A percentile compares a stretch with the other conserved stretches of the same genome.
These are phyloP conservation scores for Brachionichthys hirsutus DNA, from an alignment of 2,113 vertebrate genomes.

Conservation along the genomic window DNA sequence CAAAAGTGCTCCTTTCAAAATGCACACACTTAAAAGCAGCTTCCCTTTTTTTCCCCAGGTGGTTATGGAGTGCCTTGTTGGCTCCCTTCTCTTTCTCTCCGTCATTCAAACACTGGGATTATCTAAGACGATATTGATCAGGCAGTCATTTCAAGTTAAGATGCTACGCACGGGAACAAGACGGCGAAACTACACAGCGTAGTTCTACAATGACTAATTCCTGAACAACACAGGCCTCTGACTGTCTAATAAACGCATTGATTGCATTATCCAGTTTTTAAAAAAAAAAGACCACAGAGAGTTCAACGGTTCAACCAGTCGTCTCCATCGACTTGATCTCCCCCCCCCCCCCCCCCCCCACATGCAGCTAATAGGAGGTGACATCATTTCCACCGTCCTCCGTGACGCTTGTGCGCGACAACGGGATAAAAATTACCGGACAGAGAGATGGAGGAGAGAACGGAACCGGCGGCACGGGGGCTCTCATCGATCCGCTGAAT, in stretches of 20 bases:
- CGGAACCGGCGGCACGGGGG: too few relatives aligned
- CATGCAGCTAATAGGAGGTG: constrained; percentile 5
- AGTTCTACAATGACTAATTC: too few relatives aligned
- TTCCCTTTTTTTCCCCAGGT: constrained; percentile 58
- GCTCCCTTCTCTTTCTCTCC: constrained; percentile 26
- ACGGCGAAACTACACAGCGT: too few relatives aligned
- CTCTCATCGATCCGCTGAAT: too few relatives aligned
- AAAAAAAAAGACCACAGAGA: too few relatives aligned
- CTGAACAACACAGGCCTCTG: too few relatives aligned
- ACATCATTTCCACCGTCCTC: background rate
- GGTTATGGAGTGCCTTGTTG: constrained; percentile 52
- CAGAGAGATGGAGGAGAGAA: background rate
- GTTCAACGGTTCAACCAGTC: constrained; percentile 52
- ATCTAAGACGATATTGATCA: background rate
- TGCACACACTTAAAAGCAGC: constrained; percentile 22
- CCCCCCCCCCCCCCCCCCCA: background rate
- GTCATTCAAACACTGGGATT: constrained; percentile 21
- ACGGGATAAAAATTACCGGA: background rate
- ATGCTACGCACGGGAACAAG: too few relatives aligned
- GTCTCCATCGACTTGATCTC: constrained; percentile 66
- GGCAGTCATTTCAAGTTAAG: too few relatives aligned
- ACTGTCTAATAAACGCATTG: too few relatives aligned
- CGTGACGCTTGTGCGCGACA: constrained; percentile 1
- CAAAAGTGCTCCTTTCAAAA: constrained; percentile 5
- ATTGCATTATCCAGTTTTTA: too few relatives aligned